Percentiles rank a stretch among this genome's conserved stretches.
Evolutionary conservation across 2,888 invertebrate species (phyloP).

Genomic region (Mythimna loreyi): DNA sequence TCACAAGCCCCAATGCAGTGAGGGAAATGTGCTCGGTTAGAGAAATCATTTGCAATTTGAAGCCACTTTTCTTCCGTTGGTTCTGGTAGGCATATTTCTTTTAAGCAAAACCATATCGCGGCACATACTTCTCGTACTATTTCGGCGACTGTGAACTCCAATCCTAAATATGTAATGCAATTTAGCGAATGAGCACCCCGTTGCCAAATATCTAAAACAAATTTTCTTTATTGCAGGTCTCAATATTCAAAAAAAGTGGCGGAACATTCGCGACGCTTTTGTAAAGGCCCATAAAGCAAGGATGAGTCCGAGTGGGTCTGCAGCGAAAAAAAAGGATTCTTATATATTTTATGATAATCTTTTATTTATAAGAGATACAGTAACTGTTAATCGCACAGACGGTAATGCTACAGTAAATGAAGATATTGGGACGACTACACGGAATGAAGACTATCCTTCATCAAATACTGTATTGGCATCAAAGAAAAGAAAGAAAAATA

Average conservation of each 20-base stretch:
- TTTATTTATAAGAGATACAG: no score
- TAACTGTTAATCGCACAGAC: no score
- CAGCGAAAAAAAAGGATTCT: conserved; percentile 23
- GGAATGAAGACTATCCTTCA: no score
- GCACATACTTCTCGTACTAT: conserved; percentile 59
- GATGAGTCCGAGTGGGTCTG: conserved; percentile 35
- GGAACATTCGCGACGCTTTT: conserved; percentile 39
- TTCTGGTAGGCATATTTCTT: conserved; percentile 59
- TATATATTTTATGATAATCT: no score
- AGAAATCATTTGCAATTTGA: conserved; percentile 56
- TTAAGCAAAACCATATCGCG: conserved; percentile 55
- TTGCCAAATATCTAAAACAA: conserved; percentile 48
- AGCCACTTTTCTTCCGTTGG: conserved; percentile 54
- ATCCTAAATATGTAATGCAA: conserved; percentile 5
- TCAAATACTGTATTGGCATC: no score
- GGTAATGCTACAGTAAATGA: no score
- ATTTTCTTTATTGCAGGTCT: conserved; percentile 25
- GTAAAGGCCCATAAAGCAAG: conserved; percentile 45
- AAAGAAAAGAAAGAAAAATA: no score
- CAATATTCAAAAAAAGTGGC: conserved; percentile 34
- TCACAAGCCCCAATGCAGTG: conserved; percentile 56
- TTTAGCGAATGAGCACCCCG: neutral
- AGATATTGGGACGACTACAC: no score
- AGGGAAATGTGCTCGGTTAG: conserved; percentile 54
- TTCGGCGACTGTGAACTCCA: conserved; percentile 56